Conservation (phyloP, 2,113 vertebrate genomes). For the Butorides virescens region DNA sequence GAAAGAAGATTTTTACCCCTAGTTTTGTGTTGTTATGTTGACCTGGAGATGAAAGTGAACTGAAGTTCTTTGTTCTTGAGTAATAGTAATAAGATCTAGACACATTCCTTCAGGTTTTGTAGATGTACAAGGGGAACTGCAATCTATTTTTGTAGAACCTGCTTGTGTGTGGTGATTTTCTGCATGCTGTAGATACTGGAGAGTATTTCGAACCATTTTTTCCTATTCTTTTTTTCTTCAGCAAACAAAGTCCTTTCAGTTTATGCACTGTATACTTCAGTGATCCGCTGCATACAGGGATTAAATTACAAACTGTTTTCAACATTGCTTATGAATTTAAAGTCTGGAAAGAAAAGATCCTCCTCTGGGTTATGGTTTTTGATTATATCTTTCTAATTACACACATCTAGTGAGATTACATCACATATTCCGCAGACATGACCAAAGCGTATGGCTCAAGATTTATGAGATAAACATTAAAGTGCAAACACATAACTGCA, state of each 20-base stretch:
- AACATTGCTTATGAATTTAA: background rate
- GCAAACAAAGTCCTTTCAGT: background rate
- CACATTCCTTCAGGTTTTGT: background rate
- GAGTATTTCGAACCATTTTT: background rate
- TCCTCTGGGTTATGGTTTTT: conserved; percentile 49
- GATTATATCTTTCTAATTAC: conserved; percentile 65
- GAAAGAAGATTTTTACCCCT: background rate
- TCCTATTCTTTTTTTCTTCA: background rate
- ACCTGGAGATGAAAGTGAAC: background rate
- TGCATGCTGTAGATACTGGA: background rate
- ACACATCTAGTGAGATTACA: conserved; percentile 62
- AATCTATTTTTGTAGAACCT: background rate
- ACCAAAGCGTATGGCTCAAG: conserved; percentile 48
- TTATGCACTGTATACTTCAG: background rate
- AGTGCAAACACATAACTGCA: conserved; percentile 28
- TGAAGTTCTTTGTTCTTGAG: background rate
- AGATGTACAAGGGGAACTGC: background rate
- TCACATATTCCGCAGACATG: conserved; percentile 68
- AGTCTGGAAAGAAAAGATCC: conserved; percentile 10
- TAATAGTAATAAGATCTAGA: background rate
- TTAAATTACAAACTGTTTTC: conserved; percentile 24
- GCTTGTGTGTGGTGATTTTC: background rate
- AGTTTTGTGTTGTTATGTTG: background rate
- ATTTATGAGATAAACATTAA: conserved; percentile 63
- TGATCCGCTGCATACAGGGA: background rate